Percentiles rank a stretch among this genome's conserved stretches.
Evolutionary conservation across 2,888 invertebrate genomes (phyloP).

Genomic region (Hoplodrina blanda): DNA sequence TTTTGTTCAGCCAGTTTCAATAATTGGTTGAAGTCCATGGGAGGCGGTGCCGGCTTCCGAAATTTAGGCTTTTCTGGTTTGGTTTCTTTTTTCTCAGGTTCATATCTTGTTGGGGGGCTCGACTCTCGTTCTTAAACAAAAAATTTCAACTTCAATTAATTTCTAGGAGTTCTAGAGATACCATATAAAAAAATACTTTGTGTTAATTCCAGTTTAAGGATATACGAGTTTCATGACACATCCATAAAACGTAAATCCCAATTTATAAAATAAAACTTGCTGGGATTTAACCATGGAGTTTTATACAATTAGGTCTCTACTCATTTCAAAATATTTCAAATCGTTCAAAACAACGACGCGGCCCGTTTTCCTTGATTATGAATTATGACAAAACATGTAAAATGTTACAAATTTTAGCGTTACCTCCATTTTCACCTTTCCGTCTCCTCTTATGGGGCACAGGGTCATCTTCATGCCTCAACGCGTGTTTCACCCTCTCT

Average conservation of each 20-base stretch:
- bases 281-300: no score
- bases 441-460: slow-evolving; percentile 92
- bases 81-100: slow-evolving; percentile 81
- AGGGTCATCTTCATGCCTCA: slow-evolving; percentile 94
- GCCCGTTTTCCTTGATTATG: no score
- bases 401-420: slow-evolving; percentile 8
- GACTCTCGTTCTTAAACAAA: slow-evolving; percentile 72
- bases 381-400: no score
- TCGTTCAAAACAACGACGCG: no score
- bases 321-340: no score
- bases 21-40: slow-evolving; percentile 94
- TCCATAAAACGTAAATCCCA: no score
- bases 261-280: no score
- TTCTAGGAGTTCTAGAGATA: not conserved
- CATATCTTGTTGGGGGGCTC: slow-evolving; percentile 81
- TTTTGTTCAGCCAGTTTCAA: slow-evolving; percentile 96
- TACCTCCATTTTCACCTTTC: slow-evolving; percentile 78
- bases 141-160: not conserved
- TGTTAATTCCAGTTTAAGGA: no score
- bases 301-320: no score
- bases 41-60: slow-evolving; percentile 92
- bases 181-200: no score
- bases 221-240: no score
- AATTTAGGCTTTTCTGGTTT: slow-evolving; percentile 90
- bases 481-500: slow-evolving; percentile 94